Evolutionary conservation across 2,113 vertebrate species (phyloP).

Genomic region (Manacus vitellinus): DNA sequence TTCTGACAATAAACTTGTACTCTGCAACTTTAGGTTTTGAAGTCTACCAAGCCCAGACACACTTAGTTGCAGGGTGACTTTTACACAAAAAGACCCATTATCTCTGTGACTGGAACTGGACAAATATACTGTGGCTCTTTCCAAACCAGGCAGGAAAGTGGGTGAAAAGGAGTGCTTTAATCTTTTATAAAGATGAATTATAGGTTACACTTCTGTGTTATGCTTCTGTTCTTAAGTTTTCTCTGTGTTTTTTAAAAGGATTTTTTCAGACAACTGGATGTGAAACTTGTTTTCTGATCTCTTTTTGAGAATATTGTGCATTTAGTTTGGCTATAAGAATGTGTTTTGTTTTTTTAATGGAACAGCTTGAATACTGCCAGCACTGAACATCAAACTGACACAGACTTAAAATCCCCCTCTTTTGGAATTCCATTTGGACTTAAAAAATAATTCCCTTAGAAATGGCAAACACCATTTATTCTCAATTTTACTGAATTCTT

Average conservation of each 20-base stretch:
- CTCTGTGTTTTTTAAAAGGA: neutral
- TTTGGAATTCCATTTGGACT: neutral
- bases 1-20: neutral
- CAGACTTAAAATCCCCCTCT: neutral
- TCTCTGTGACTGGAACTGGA: neutral
- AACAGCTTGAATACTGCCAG: neutral
- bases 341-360: neutral
- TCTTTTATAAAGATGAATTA: neutral
- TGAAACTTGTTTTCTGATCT: neutral
- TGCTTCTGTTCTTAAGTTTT: neutral
- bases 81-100: neutral
- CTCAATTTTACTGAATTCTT: neutral
- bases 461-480: neutral
- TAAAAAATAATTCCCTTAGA: slow-evolving; percentile 19
- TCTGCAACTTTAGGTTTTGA: neutral
- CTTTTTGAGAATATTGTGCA: neutral
- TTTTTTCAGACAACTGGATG: neutral
- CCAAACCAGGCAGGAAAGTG: neutral
- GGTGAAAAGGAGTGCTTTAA: neutral
- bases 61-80: neutral
- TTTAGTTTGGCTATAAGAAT: neutral
- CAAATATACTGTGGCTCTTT: neutral
- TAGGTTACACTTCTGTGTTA: neutral
- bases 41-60: neutral
- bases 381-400: neutral